Conservation (phyloP, 2,888 invertebrate species). For the Oegoconia quadripuncta region DNA sequence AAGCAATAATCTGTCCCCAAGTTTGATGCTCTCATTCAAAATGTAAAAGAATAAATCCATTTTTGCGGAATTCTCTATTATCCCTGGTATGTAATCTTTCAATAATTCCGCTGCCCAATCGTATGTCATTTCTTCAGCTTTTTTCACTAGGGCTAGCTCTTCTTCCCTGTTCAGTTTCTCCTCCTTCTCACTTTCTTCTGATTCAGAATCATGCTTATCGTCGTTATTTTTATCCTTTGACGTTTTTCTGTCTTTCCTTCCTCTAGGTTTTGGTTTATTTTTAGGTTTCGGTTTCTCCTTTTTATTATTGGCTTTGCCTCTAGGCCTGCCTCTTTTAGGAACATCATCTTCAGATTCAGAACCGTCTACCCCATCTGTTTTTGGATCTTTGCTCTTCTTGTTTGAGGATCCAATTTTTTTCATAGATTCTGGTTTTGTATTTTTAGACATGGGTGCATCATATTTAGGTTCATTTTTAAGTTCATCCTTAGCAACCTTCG, state of each 20-base stretch:
- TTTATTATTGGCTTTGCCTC: slow-evolving; percentile 51
- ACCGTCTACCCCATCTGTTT: slow-evolving; percentile 34
- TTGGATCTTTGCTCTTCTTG: slow-evolving; percentile 36
- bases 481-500: slow-evolving; percentile 32
- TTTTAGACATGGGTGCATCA: slow-evolving; percentile 30
- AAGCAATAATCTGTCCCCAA: slow-evolving; percentile 94
- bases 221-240: slow-evolving; percentile 76
- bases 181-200: slow-evolving; percentile 77
- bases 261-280: slow-evolving; percentile 61
- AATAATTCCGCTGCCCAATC: slow-evolving; percentile 93
- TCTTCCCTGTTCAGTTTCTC: slow-evolving; percentile 80
- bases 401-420: slow-evolving; percentile 21
- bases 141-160: slow-evolving; percentile 77
- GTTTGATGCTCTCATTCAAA: slow-evolving; percentile 90
- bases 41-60: slow-evolving; percentile 96
- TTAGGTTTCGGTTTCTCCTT: slow-evolving; percentile 57
- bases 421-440: slow-evolving; percentile 28
- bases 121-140: slow-evolving; percentile 91
- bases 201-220: slow-evolving; percentile 52
- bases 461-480: slow-evolving; percentile 22
- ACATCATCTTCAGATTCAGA: slow-evolving; percentile 56
- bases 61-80: slow-evolving; percentile 95
- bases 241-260: slow-evolving; percentile 65
- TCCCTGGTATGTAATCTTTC: slow-evolving; percentile 92
- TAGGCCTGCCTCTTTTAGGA: slow-evolving; percentile 50